Evolutionary conservation across 2,888 invertebrate genomes (phyloP).

Genomic region (Pseudoips prasinana): DNA sequence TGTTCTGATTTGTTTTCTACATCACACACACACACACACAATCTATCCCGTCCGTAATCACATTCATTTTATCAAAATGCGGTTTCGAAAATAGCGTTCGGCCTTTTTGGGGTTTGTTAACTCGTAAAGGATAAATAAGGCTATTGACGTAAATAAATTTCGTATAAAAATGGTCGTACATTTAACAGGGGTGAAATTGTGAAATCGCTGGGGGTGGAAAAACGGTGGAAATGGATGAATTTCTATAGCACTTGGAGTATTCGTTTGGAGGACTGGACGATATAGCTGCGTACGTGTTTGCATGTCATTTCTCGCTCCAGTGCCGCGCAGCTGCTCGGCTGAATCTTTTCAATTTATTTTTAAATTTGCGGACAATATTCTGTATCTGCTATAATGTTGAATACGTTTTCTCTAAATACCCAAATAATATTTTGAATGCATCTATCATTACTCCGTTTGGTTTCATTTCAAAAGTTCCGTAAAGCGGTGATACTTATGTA

Average conservation of each 20-base stretch:
- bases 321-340: slow-evolving; percentile 21
- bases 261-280: neutral
- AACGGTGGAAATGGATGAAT: no score
- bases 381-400: neutral
- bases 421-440: no score
- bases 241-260: neutral
- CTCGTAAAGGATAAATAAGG: slow-evolving; percentile 1
- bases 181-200: neutral
- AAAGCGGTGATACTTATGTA: no score
- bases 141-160: neutral
- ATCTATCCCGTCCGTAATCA: neutral
- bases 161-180: neutral
- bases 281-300: slow-evolving; percentile 6
- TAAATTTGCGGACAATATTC: slow-evolving; percentile 1
- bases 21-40: no score
- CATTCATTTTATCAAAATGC: neutral
- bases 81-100: neutral
- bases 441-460: no score
- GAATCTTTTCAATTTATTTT: slow-evolving; percentile 28
- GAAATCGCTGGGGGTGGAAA: neutral
- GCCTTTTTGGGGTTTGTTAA: neutral
- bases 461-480: no score
- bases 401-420: slow-evolving; percentile 3
- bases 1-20: no score
- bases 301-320: slow-evolving; percentile 29